A percentile compares a stretch with the other conserved stretches of the same genome.
Conservation (phyloP, 2,888 invertebrate genomes). For the Venusia cambrica region DNA sequence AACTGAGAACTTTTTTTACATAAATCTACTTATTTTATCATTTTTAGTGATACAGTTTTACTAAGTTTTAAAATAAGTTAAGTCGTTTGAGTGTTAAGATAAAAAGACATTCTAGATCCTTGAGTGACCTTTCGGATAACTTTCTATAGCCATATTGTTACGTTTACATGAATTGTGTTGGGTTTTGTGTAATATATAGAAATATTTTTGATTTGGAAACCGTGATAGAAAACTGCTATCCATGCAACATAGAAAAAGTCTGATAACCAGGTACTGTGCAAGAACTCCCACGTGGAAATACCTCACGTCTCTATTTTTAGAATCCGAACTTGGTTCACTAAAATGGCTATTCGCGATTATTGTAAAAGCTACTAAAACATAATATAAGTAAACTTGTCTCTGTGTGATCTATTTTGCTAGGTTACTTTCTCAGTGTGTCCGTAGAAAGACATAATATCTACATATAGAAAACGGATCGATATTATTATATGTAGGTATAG, state of each 20-base stretch:
- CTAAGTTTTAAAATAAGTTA: slow-evolving; percentile 59
- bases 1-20: slow-evolving; percentile 47
- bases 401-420: background rate
- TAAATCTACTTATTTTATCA: slow-evolving; percentile 46
- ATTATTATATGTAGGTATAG: too few species aligned
- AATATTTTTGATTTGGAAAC: slow-evolving; percentile 46
- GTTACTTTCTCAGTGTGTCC: too few species aligned
- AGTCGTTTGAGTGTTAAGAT: slow-evolving; percentile 61
- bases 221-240: slow-evolving; percentile 66
- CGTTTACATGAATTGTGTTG: slow-evolving; percentile 45
- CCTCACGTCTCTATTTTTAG: slow-evolving; percentile 77
- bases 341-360: slow-evolving; percentile 54
- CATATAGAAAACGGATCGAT: too few species aligned
- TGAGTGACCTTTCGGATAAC: slow-evolving; percentile 75
- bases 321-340: slow-evolving; percentile 67
- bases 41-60: slow-evolving; percentile 53
- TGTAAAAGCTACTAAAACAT: slow-evolving; percentile 35
- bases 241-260: slow-evolving; percentile 60
- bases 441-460: too few species aligned
- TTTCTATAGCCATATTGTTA: slow-evolving; percentile 76
- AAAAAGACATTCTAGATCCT: slow-evolving; percentile 71
- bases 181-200: slow-evolving; percentile 43
- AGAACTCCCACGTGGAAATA: slow-evolving; percentile 80
- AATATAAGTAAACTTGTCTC: slow-evolving; percentile 3
- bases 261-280: slow-evolving; percentile 65